These are phyloP conservation scores for Sebastes reedi DNA, from an alignment of 2,797 vertebrate genomes.

Conservation along the genomic window DNA sequence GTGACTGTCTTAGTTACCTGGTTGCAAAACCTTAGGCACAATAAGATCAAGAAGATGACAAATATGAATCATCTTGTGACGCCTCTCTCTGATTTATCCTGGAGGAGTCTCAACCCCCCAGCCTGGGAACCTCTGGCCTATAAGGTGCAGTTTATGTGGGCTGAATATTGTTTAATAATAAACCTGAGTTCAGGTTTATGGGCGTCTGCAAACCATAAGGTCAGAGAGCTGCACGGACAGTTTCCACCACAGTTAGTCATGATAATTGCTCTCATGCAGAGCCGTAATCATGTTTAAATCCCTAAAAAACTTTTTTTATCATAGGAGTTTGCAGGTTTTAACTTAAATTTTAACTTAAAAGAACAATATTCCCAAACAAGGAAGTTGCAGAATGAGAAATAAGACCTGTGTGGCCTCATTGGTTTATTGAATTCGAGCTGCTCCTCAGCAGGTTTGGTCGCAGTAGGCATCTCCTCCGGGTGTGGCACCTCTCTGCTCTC, in stretches of 20 bases:
- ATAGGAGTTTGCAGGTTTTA: neutral
- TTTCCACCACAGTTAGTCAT: conserved; percentile 1
- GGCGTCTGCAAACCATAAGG: conserved; percentile 9
- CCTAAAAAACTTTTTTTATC: neutral
- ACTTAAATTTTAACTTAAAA: neutral
- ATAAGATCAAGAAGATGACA: neutral
- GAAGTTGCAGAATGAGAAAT: neutral
- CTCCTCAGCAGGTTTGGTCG: conserved; percentile 14
- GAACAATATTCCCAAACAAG: neutral
- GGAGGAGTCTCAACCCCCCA: neutral
- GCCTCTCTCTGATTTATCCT: rapidly evolving
- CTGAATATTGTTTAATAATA: conserved; percentile 7
- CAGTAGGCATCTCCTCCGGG: conserved; percentile 56
- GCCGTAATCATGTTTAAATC: neutral
- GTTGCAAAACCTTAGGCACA: neutral
- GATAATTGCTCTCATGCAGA: neutral
- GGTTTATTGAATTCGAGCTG: neutral
- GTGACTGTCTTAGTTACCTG: neutral
- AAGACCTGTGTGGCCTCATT: neutral
- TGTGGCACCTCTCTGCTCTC: conserved; percentile 59
- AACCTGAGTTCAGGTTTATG: neutral
- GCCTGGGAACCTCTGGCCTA: neutral
- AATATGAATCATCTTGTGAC: neutral
- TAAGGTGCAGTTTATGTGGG: neutral
- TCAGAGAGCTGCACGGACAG: neutral